A percentile compares a stretch with the other conserved stretches of the same genome.
These are phyloP conservation scores for Ophion ventricosus DNA, from an alignment of 2,888 invertebrate species.

Conservation along the genomic window DNA sequence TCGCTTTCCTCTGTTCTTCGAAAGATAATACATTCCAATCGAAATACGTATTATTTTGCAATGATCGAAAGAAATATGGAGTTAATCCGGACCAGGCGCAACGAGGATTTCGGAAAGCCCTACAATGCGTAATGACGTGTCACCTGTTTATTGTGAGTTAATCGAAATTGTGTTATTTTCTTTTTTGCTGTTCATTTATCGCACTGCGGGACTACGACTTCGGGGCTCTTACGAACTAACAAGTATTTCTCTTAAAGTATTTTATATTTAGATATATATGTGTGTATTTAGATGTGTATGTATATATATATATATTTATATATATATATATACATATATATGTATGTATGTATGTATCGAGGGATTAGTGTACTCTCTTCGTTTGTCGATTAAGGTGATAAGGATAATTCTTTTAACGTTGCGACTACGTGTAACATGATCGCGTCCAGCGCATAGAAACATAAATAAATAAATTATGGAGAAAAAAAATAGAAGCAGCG, in stretches of 20 bases:
- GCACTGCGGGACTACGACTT: slow-evolving; percentile 78
- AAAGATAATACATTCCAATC: slow-evolving; percentile 40
- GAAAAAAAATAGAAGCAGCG: slow-evolving; percentile 63
- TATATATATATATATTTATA: slow-evolving; percentile 67
- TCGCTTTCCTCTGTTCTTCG: slow-evolving; percentile 37
- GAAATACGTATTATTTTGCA: slow-evolving; percentile 47
- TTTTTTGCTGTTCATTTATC: slow-evolving; percentile 66
- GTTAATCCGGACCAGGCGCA: slow-evolving; percentile 51
- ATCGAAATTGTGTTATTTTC: slow-evolving; percentile 64
- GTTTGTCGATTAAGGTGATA: slow-evolving; percentile 70
- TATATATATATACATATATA: slow-evolving; percentile 61
- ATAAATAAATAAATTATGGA: slow-evolving; percentile 80
- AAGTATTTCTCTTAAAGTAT: slow-evolving; percentile 76
- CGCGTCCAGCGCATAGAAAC: slow-evolving; percentile 82
- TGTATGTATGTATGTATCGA: slow-evolving; percentile 68
- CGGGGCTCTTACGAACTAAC: slow-evolving; percentile 77
- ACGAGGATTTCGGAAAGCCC: slow-evolving; percentile 55
- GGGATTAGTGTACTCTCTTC: slow-evolving; percentile 72
- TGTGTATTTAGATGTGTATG: slow-evolving; percentile 68
- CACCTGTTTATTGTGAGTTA: slow-evolving; percentile 57
- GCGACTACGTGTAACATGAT: slow-evolving; percentile 75
- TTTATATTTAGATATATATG: slow-evolving; percentile 66
- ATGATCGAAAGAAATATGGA: slow-evolving; percentile 53
- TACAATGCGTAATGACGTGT: slow-evolving; percentile 58
- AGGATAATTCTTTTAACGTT: slow-evolving; percentile 73